Conservation (phyloP, 2,797 vertebrate species). For the Buphagus erythrorhynchus region DNA sequence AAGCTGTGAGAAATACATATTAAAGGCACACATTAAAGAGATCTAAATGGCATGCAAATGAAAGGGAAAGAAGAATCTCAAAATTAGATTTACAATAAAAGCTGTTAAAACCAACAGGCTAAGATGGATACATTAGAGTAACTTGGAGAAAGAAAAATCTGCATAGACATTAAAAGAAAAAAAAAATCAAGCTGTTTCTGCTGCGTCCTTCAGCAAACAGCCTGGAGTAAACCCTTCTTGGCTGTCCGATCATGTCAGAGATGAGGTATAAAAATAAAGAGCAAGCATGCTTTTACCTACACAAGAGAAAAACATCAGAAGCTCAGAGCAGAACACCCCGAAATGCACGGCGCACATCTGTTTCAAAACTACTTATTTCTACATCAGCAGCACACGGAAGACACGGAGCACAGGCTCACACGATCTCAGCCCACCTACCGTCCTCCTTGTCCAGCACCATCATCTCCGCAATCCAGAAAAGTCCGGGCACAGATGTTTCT, state of each 20-base stretch:
- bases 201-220: not conserved
- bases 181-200: not conserved
- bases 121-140: not conserved
- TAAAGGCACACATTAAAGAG: not conserved
- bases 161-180: not conserved
- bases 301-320: not conserved
- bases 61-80: conserved; percentile 19
- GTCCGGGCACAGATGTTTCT: conserved; percentile 90
- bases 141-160: not conserved
- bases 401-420: not conserved
- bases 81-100: conserved; percentile 23
- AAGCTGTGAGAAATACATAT: not conserved
- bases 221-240: not conserved
- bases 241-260: not conserved
- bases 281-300: not conserved
- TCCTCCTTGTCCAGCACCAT: conserved; percentile 99
- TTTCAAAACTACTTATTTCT: conserved; percentile 41
- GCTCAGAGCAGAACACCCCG: not conserved
- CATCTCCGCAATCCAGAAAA: conserved; percentile 89
- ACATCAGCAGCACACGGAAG: conserved; percentile 4
- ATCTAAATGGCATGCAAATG: not conserved
- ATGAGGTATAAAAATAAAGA: not conserved
- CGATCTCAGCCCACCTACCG: conserved; percentile 88
- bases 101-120: conserved; percentile 10
- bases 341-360: not conserved